A percentile compares a stretch with the other conserved stretches of the same genome.
These are phyloP conservation scores for Psephotus haematonotus DNA, from an alignment of 2,113 vertebrate genomes.

Conservation along the genomic window DNA sequence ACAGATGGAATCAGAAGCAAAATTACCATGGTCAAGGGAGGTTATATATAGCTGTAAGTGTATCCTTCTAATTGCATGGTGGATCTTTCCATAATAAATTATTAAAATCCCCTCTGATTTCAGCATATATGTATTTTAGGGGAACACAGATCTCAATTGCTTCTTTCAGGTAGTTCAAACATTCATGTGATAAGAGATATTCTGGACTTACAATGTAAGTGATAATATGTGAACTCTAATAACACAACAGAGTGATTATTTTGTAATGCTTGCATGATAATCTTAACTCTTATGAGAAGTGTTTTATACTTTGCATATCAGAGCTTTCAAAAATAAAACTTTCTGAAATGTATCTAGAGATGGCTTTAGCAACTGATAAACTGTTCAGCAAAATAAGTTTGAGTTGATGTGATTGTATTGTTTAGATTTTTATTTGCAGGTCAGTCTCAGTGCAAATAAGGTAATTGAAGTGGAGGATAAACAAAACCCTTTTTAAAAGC, in stretches of 20 bases:
- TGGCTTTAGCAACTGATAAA: not conserved
- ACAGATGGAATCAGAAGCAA: not conserved
- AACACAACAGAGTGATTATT: not conserved
- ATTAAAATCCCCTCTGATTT: not conserved
- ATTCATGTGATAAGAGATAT: not conserved
- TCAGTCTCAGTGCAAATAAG: not conserved
- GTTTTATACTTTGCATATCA: not conserved
- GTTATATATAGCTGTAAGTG: not conserved
- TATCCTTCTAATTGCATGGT: not conserved
- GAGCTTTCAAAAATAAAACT: not conserved
- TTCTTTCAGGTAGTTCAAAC: not conserved
- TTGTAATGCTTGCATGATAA: not conserved
- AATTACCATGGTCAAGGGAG: not conserved
- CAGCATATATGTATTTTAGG: not conserved
- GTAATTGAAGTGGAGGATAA: not conserved
- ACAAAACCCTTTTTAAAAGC: not conserved
- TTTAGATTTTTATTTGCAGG: not conserved
- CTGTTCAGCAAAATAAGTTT: not conserved
- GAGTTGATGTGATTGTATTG: not conserved
- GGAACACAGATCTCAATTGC: not conserved
- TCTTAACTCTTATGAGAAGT: not conserved
- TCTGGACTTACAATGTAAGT: not conserved
- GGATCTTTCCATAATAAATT: not conserved
- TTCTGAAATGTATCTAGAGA: not conserved
- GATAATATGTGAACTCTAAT: not conserved